These are phyloP conservation scores for Platycnemis pennipes DNA, from an alignment of 2,888 invertebrate species.

Conservation along the genomic window DNA sequence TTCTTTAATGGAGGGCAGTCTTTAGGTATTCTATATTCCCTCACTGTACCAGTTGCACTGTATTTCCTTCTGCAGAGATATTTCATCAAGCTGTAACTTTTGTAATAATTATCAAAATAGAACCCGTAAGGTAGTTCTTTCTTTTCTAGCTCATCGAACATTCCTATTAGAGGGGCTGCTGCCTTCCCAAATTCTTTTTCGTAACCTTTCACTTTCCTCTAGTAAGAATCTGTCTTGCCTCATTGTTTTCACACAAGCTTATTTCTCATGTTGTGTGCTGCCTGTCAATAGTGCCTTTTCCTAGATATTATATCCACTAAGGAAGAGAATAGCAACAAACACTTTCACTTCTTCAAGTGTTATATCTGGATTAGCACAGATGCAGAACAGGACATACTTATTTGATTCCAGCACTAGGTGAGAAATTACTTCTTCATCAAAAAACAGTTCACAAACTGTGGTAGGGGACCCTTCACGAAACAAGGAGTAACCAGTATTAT, in stretches of 20 bases:
- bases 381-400: not conserved
- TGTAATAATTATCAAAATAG: conserved; percentile 24
- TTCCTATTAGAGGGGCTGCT: not conserved
- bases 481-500: no score
- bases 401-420: not conserved
- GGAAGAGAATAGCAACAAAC: no score
- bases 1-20: no score
- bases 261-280: no score
- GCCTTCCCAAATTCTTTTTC: conserved; percentile 17
- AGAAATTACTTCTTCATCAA: not conserved
- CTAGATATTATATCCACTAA: no score
- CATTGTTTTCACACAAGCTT: no score
- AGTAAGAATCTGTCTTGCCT: no score
- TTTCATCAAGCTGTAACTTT: not conserved
- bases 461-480: no score
- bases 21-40: not conserved
- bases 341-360: no score
- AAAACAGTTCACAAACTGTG: not conserved
- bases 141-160: not conserved
- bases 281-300: no score
- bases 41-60: not conserved
- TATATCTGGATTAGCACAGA: not conserved
- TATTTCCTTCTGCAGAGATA: not conserved
- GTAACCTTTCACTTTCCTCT: not conserved
- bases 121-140: not conserved